Evolutionary conservation across 1,140 invertebrate genomes (phyloP), one percentile per base, ranked within the genome.

Genomic region (Chymomyza costata): DNA sequence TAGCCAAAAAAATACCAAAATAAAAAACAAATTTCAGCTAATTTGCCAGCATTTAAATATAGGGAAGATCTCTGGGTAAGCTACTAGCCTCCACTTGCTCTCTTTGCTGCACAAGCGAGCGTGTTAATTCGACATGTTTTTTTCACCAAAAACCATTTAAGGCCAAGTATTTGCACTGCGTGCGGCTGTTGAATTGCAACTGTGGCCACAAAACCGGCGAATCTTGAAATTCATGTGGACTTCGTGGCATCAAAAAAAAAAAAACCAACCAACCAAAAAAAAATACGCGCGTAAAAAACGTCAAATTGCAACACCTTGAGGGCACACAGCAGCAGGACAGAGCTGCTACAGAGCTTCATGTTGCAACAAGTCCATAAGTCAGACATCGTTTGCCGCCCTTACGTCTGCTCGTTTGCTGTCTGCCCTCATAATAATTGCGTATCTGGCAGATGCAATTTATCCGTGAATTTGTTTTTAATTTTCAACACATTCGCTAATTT

Each of bases 401-500:
- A 15, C n/a, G 10, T 18, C 35, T 16, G 17, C 25, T 39, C 14
- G 32, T 52, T 34, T 43, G 28, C 48, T 52, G 54, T 54, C 48
- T 60, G 46, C 71, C 74, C 65, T 80, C 73, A 78, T 82, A 83
- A 84, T 84, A 83, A 84, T 84, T 84, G 74, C 82, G 82, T 84
- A 83, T 81, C 81, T 83, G 81, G 82, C 82, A 82, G 76, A 84
- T 84, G 82, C 82, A 84, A 84, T 84, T 84, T 84, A 84, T 84
- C 82, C 82, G 78, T 82, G 82, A 84, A 84, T 84, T 84, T 84
- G 82, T 84, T 84, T 84, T 84, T 84, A 84, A 84, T 84, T 84
- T 84, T 84, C 82, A 84, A 84, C 82, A 84, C 82, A 84, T 84
- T 84, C 82, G 73, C 82, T 84, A 84, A 84, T 84, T 84, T 84